phyloP scores from a whole-genome alignment of 2,113 vertebrate genomes.

The Coregonus clupeaformis region DNA sequence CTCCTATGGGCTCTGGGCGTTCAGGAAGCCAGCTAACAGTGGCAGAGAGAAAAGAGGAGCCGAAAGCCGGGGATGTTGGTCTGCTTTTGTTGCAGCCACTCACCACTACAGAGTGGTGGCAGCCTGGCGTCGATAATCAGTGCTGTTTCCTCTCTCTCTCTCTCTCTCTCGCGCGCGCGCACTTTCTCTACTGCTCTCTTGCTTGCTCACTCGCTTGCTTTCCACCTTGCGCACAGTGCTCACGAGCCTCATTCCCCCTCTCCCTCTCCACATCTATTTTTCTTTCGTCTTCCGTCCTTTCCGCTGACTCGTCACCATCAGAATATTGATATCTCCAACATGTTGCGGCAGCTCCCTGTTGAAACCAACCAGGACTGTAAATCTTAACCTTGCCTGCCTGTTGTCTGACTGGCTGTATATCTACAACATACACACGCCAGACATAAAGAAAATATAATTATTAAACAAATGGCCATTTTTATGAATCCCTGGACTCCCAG shows the following conservation, averaged over 20 bases:
- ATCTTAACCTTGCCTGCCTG: too few species aligned
- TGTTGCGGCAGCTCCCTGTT: conserved; percentile 68
- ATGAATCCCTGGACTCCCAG: conserved; percentile 9
- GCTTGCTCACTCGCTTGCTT: too few species aligned
- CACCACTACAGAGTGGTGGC: conserved; percentile 95
- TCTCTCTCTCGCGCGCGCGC: conserved; percentile 19
- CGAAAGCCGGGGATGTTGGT: conserved; percentile 74
- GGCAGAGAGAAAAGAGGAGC: conserved; percentile 68
- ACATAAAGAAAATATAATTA: too few species aligned
- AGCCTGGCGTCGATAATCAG: conserved; percentile 97
- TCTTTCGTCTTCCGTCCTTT: too few species aligned
- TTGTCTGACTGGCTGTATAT: too few species aligned
- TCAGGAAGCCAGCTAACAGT: conserved; percentile 72
- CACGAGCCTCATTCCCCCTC: too few species aligned
- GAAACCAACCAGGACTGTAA: conserved; percentile 61
- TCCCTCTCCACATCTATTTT: neutral
- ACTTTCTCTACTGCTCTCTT: too few species aligned
- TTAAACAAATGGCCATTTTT: conserved; percentile 9
- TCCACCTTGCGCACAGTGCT: too few species aligned
- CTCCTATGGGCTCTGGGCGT: too few species aligned
- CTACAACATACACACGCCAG: too few species aligned
- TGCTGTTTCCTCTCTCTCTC: conserved; percentile 73
- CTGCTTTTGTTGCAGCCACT: conserved; percentile 96
- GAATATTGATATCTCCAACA: conserved; percentile 76
- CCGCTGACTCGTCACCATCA: conserved; percentile 71